These are phyloP conservation scores for Petrocephalus zakoni DNA, from an alignment of 2,113 vertebrate genomes.

Conservation along the genomic window DNA sequence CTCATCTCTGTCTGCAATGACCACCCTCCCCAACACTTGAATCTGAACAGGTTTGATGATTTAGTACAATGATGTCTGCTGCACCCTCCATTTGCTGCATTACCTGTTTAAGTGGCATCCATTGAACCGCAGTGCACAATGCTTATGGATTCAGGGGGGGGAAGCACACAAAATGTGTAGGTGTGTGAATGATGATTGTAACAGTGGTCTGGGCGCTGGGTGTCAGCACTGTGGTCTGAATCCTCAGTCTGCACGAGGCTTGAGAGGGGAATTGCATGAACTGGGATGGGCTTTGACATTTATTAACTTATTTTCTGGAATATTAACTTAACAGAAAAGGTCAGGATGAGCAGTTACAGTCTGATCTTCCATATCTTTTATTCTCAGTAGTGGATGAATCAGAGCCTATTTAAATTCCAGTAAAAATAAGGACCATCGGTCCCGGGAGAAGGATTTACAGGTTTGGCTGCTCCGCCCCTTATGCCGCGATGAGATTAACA, in stretches of 20 bases:
- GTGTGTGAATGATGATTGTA: neutral
- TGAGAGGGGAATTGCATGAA: neutral
- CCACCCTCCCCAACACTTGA: neutral
- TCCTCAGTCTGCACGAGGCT: neutral
- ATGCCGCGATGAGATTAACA: constrained; percentile 15
- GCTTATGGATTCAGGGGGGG: neutral
- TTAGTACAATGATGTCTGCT: too few species aligned
- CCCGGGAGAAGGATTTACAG: neutral
- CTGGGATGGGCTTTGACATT: neutral
- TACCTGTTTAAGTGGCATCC: neutral
- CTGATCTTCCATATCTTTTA: neutral
- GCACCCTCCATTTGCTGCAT: neutral
- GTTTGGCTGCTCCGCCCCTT: neutral
- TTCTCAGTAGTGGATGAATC: neutral
- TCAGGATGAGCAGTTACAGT: neutral
- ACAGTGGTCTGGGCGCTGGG: neutral
- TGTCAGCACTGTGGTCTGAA: neutral
- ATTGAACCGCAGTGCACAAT: neutral
- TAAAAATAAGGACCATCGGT: constrained; percentile 1
- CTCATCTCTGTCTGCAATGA: neutral
- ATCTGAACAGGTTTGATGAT: neutral
- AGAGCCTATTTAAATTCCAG: neutral
- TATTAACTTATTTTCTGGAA: neutral
- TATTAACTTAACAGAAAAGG: constrained; percentile 12
- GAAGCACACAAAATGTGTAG: neutral